A percentile compares a stretch with the other conserved stretches of the same genome.
phyloP scores from a whole-genome alignment of 2,113 vertebrate species.

The Gracilinanus agilis region DNA sequence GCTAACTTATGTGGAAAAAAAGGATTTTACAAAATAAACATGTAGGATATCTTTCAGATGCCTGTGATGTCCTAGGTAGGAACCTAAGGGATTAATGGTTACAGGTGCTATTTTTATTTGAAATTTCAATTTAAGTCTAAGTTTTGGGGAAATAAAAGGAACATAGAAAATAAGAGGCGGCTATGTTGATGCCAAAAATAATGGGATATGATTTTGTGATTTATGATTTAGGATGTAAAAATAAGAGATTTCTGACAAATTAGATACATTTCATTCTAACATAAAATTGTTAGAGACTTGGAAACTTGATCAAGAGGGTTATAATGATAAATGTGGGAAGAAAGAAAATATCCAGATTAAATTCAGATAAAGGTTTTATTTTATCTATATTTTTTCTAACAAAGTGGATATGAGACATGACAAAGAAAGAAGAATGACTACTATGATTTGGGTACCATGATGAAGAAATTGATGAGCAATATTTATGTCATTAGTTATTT shows the following conservation, averaged over 20 bases:
- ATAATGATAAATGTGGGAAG: not conserved
- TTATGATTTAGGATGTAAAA: not conserved
- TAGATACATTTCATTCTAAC: not conserved
- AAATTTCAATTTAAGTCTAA: not conserved
- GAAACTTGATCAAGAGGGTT: not conserved
- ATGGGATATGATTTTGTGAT: not conserved
- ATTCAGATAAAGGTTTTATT: not conserved
- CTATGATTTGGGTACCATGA: not conserved
- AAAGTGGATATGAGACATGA: not conserved
- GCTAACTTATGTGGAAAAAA: not conserved
- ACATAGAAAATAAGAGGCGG: not conserved
- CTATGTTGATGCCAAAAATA: not conserved
- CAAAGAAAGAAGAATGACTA: not conserved
- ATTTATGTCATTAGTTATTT: not conserved
- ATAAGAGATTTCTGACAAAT: not conserved
- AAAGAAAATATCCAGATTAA: not conserved
- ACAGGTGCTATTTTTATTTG: not conserved
- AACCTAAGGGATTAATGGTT: not conserved
- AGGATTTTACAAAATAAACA: not conserved
- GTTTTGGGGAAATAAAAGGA: not conserved
- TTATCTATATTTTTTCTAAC: not conserved
- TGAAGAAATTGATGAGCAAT: not conserved
- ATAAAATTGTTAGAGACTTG: not conserved
- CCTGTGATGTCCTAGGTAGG: not conserved
- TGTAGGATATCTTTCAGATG: not conserved